Conservation (phyloP, 2,888 invertebrate species). For the Therioaphis trifolii region DNA sequence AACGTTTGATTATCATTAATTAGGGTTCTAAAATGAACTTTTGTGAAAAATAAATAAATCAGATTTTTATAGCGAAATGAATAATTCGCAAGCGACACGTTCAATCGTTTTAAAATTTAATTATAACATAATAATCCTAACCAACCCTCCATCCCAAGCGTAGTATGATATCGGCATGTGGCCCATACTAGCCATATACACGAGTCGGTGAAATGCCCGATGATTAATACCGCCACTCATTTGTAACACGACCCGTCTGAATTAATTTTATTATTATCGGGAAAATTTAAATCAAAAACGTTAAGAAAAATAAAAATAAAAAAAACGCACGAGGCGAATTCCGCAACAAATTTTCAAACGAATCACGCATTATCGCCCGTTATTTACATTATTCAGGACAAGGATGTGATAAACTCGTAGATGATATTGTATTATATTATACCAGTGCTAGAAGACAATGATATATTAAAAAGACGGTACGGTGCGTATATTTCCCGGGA, state of each 20-base stretch:
- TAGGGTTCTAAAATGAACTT: neutral
- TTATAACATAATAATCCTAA: slow-evolving; percentile 9
- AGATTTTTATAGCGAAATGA: neutral
- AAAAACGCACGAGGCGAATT: too few species aligned
- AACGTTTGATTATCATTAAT: neutral
- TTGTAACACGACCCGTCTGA: slow-evolving; percentile 9
- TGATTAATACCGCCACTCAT: slow-evolving; percentile 10
- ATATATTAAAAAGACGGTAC: neutral
- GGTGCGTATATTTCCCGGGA: neutral
- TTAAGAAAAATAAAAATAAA: too few species aligned
- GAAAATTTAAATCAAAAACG: neutral
- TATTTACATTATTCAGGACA: neutral
- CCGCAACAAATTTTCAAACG: too few species aligned
- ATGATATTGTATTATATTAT: neutral
- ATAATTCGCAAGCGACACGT: neutral
- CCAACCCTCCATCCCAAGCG: neutral
- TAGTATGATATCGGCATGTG: neutral
- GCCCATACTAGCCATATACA: neutral
- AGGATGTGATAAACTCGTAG: neutral
- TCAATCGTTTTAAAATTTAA: neutral
- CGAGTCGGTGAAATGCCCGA: neutral
- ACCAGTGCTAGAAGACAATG: neutral
- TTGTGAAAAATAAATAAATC: too few species aligned
- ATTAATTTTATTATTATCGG: neutral
- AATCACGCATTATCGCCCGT: neutral